Base-by-base conservation (phyloP, 1,140 invertebrate genomes). In the Agrypnia vestita region DNA sequence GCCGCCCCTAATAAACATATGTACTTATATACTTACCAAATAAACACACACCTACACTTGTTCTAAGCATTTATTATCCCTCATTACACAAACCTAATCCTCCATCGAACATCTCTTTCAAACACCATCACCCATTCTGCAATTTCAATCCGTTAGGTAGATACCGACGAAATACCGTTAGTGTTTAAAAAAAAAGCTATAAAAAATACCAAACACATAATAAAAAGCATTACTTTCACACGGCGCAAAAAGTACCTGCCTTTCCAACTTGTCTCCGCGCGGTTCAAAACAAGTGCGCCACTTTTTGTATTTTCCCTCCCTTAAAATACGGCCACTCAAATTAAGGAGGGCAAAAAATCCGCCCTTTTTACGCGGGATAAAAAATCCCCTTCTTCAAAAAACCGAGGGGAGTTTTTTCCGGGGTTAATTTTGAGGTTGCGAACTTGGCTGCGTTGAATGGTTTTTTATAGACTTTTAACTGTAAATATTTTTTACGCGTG, bases 211-310 rank as follows among this genome's bases (percentile, higher is more conserved):
- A n/a, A 35, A 35, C 25, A 35, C 1, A 35, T 6, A 35, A 35
- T 35, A 35, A 35, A 35, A 35, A 35, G 13, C 10, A 15, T 13
- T 55, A 19, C 35, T 44, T 44, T 64, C 11, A 44, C 61, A 35
- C 61, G n/a, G n/a, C n/a, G n/a, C 7, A 78, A 78, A 78, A 82
- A 78, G 67, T 79, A 35, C 25, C 25, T 79, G 6, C 25, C 25
- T 35, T 35, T 6, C 25, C 10, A 82, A 82, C 81, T 78, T 82
- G 80, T 51, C 12, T 10, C 51, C 8, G 6, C 0, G 44, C 61
- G 76, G 79, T 77, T 77, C 74, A 9, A 12, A 79, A 80, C 78
- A 82, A 79, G 81, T 82, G 78, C 15, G n/a, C 53, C 35, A 43
- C 79, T 82, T 82, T 82, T 82, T 80, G 10, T 62, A 15, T 47